phyloP scores from a whole-genome alignment of 2,888 invertebrate species.

The Hofmannophila pseudospretella region DNA sequence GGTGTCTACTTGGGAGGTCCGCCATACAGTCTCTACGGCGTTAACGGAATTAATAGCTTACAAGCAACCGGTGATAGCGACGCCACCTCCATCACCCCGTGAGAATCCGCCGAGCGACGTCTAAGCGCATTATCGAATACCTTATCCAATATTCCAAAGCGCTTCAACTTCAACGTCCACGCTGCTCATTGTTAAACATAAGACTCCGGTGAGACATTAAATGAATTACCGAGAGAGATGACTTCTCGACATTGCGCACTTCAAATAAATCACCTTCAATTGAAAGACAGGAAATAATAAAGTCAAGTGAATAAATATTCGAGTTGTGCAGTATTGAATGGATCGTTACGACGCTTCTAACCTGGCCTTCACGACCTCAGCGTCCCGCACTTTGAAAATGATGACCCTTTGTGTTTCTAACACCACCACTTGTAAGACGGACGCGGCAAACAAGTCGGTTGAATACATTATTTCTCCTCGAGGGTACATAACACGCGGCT shows the following conservation, averaged over 20 bases:
- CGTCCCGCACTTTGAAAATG: slow-evolving; percentile 30
- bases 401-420: slow-evolving; percentile 48
- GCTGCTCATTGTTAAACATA: neutral
- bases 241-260: slow-evolving; percentile 26
- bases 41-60: slow-evolving; percentile 55
- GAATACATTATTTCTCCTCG: neutral
- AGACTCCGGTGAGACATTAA: slow-evolving; percentile 21
- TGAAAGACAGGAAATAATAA: slow-evolving; percentile 25
- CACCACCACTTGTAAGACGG: slow-evolving; percentile 12
- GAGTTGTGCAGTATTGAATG: slow-evolving; percentile 46
- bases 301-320: slow-evolving; percentile 46
- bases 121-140: slow-evolving; percentile 19
- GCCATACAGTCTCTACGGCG: slow-evolving; percentile 20
- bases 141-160: slow-evolving; percentile 10
- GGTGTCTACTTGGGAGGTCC: slow-evolving; percentile 62
- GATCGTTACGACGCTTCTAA: slow-evolving; percentile 46
- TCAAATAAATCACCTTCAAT: slow-evolving; percentile 24
- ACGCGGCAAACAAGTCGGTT: slow-evolving; percentile 4
- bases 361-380: slow-evolving; percentile 27
- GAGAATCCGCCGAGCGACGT: slow-evolving; percentile 33
- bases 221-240: slow-evolving; percentile 31
- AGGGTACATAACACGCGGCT: neutral
- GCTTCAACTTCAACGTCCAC: slow-evolving; percentile 3
- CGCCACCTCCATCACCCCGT: slow-evolving; percentile 36
- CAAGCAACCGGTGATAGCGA: slow-evolving; percentile 36